These are phyloP conservation scores for Beris morrisii DNA, from an alignment of 2,888 invertebrate species.

Conservation along the genomic window DNA sequence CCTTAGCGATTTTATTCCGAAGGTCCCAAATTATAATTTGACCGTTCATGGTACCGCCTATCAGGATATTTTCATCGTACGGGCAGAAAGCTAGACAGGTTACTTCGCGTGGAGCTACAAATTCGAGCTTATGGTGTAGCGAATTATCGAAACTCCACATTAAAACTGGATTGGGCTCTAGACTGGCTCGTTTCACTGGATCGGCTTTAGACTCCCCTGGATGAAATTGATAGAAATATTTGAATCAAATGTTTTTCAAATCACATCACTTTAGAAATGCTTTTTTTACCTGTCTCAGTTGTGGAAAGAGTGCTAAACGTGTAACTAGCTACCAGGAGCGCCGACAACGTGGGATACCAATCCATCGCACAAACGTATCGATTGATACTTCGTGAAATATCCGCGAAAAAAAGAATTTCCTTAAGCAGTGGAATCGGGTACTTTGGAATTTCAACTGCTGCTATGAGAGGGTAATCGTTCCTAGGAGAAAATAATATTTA, in stretches of 20 bases:
- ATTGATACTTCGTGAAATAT: conserved; percentile 64
- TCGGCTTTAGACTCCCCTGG: conserved; percentile 51
- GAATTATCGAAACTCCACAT: conserved; percentile 76
- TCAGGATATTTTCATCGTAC: conserved; percentile 66
- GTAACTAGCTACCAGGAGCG: conserved; percentile 69
- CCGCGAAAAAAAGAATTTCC: conserved; percentile 65
- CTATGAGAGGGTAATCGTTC: conserved; percentile 52
- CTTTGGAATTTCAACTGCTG: conserved; percentile 44
- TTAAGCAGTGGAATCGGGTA: conserved; percentile 50
- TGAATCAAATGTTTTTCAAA: not conserved
- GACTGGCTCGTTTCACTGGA: conserved; percentile 61
- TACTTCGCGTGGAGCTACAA: conserved; percentile 69
- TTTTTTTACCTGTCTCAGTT: conserved; percentile 40
- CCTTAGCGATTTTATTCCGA: conserved; percentile 63
- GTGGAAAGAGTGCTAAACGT: conserved; percentile 60
- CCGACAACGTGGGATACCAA: conserved; percentile 74
- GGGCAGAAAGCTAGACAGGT: conserved; percentile 69
- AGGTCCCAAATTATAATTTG: conserved; percentile 73
- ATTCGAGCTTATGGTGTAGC: conserved; percentile 68
- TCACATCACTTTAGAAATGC: not conserved
- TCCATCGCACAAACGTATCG: conserved; percentile 66
- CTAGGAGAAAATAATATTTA: conserved; percentile 40
- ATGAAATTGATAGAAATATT: too few species aligned
- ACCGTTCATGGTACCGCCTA: conserved; percentile 74
- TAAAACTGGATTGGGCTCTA: conserved; percentile 67